Evolutionary conservation across 2,797 vertebrate genomes (phyloP).

Genomic region (Onychomys torridus): DNA sequence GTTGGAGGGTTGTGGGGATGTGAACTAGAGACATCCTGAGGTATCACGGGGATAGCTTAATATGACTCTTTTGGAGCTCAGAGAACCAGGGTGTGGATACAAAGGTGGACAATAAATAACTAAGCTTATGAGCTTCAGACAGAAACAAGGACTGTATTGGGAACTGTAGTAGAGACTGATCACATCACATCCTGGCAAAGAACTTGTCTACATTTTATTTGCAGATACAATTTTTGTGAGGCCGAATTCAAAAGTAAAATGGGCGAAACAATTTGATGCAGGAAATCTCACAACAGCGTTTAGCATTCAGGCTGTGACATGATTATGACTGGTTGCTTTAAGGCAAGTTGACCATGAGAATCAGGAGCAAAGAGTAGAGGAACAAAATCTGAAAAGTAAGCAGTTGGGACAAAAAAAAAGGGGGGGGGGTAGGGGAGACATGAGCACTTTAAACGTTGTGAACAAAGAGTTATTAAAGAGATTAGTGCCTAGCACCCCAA

Average conservation of each 20-base stretch:
- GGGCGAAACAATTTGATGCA: not conserved
- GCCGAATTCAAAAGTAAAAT: not conserved
- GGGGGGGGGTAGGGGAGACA: no score
- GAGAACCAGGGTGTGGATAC: not conserved
- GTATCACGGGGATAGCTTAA: not conserved
- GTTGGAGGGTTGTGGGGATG: not conserved
- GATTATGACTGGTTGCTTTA: not conserved
- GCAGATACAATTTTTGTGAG: not conserved
- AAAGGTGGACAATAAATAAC: not conserved
- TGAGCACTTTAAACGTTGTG: not conserved
- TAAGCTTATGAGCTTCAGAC: not conserved
- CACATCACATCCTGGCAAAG: not conserved
- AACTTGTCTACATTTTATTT: not conserved
- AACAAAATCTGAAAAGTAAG: not conserved
- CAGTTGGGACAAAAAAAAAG: not conserved
- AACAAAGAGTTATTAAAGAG: not conserved
- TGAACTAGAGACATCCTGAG: no score
- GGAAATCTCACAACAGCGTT: not conserved
- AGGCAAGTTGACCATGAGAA: not conserved
- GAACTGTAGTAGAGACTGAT: no score
- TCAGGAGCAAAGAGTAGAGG: not conserved
- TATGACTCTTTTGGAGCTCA: not conserved
- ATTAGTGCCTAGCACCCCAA: not conserved
- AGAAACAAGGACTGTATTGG: not conserved
- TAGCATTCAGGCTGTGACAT: not conserved